These are phyloP conservation scores for Mus minutoides DNA, from an alignment of 2,797 vertebrate species.

Conservation along the genomic window DNA sequence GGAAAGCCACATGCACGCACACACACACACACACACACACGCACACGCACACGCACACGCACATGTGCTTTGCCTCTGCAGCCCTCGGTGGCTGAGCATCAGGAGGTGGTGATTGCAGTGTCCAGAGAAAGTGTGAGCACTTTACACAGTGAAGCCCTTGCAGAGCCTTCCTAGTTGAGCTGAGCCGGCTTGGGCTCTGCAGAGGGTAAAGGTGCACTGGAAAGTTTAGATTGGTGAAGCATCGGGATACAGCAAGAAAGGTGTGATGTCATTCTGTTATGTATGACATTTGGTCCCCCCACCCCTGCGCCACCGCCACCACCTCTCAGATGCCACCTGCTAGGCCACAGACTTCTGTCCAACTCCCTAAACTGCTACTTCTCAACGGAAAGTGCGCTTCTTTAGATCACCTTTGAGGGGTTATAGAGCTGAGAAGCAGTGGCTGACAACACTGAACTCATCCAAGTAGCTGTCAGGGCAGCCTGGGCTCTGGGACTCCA, in stretches of 20 bases:
- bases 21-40: no score
- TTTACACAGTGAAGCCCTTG: fast-evolving
- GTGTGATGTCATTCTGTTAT: fast-evolving
- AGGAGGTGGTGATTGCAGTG: neutral
- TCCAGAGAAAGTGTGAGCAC: neutral
- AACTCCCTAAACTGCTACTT: neutral
- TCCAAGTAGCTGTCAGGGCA: fast-evolving
- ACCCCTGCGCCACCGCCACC: neutral
- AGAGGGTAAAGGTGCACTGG: neutral
- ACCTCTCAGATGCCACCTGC: neutral
- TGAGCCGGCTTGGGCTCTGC: neutral
- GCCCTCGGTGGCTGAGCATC: neutral
- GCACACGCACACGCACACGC: no score
- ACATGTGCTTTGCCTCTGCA: neutral
- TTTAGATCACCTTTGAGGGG: neutral
- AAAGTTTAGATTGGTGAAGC: no score
- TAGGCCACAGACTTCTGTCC: neutral
- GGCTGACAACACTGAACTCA: fast-evolving
- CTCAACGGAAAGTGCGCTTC: neutral
- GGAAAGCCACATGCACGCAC: fast-evolving
- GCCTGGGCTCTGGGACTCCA: neutral
- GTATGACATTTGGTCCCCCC: neutral
- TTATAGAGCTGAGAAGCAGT: neutral
- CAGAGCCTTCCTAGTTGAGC: neutral
- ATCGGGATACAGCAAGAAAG: fast-evolving